phyloP scores from a whole-genome alignment of 2,797 vertebrate genomes.

The Anomalospiza imberbis region DNA sequence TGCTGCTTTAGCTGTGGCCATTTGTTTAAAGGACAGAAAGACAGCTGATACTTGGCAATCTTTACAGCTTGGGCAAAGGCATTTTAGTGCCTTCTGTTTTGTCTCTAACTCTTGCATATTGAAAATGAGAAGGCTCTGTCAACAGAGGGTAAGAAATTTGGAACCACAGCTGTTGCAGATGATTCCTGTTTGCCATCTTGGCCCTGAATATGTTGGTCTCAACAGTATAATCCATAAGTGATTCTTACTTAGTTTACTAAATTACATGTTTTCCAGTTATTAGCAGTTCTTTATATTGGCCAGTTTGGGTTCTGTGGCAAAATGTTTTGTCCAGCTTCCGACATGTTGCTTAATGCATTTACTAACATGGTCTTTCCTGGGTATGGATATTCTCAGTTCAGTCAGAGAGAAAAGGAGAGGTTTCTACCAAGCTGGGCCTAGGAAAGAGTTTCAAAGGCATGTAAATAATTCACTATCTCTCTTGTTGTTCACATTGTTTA shows the following conservation, averaged over 20 bases:
- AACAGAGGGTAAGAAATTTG: background rate
- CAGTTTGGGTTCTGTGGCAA: background rate
- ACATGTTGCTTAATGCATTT: background rate
- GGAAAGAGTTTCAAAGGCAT: too few species aligned
- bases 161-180: background rate
- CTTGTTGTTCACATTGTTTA: too few species aligned
- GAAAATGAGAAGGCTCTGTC: background rate
- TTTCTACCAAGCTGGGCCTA: too few species aligned
- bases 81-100: conserved; percentile 18
- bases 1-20: background rate
- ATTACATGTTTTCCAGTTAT: background rate
- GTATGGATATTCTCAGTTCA: too few species aligned
- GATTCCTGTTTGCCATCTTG: background rate
- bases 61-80: background rate
- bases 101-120: background rate
- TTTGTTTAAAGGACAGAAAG: conserved; percentile 13
- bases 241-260: background rate
- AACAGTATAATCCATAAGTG: background rate
- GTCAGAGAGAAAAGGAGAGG: too few species aligned
- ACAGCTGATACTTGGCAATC: background rate
- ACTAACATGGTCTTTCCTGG: background rate
- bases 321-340: background rate
- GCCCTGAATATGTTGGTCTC: background rate
- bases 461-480: too few species aligned
- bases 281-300: background rate